phyloP scores from a whole-genome alignment of 1,140 invertebrate species.

The Bombus superbus region DNA sequence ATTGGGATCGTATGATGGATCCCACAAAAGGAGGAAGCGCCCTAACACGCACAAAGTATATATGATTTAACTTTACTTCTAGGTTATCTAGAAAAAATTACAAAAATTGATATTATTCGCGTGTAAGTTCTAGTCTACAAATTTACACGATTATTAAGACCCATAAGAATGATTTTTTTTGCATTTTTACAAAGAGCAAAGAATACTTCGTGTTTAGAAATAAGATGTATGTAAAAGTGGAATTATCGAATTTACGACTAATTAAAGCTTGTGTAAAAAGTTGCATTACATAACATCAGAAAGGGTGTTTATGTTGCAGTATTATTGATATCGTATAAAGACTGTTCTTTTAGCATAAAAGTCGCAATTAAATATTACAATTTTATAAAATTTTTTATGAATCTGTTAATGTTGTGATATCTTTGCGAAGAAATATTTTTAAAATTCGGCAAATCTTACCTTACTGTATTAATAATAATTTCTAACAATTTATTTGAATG shows the following conservation, averaged over 20 bases:
- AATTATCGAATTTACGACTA: background rate
- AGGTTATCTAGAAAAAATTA: conserved; percentile 26
- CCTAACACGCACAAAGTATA: conserved; percentile 97
- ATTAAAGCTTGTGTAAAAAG: background rate
- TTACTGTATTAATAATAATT: background rate
- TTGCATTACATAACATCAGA: background rate
- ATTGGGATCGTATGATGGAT: conserved; percentile 97
- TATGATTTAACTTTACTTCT: conserved; percentile 80
- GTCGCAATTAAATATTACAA: background rate
- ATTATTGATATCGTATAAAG: conserved; percentile 4
- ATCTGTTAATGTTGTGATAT: background rate
- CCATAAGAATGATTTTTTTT: conserved; percentile 1
- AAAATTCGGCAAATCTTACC: background rate
- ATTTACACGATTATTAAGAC: conserved; percentile 7
- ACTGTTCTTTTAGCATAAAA: conserved; percentile 7
- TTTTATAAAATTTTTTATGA: conserved; percentile 5
- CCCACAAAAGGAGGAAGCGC: conserved; percentile 93
- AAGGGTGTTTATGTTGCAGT: conserved; percentile 1
- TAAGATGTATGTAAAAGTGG: background rate
- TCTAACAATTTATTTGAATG: background rate
- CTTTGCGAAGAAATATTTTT: background rate
- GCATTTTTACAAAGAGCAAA: conserved; percentile 22
- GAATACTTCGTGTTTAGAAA: background rate
- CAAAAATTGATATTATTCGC: conserved; percentile 36
- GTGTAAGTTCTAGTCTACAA: conserved; percentile 46